These are phyloP conservation scores for Psilanteris sp. DNA, from an alignment of 1,140 invertebrate genomes.

Conservation along the genomic window DNA sequence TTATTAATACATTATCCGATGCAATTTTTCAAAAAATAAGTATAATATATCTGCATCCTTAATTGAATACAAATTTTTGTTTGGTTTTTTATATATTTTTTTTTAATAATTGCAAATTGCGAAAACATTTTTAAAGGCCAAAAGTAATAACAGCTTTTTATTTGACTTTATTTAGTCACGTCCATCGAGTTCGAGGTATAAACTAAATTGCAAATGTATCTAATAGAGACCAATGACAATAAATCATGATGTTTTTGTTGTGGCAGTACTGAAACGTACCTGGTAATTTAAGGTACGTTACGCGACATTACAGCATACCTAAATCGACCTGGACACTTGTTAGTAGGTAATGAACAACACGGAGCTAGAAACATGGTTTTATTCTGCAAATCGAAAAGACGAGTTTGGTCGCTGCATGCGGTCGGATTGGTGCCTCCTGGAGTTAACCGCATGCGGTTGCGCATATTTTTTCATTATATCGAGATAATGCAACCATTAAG, in stretches of 20 bases:
- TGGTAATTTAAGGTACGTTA: slow-evolving; percentile 27
- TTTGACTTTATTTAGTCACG: too few relatives aligned
- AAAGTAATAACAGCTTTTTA: too few relatives aligned
- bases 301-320: slow-evolving; percentile 1
- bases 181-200: too few relatives aligned
- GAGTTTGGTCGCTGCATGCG: slow-evolving; percentile 39
- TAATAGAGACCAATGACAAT: background rate
- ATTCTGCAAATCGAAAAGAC: slow-evolving; percentile 15
- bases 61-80: too few relatives aligned
- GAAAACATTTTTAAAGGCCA: too few relatives aligned
- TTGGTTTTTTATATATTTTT: too few relatives aligned
- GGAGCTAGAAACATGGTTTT: background rate
- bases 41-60: too few relatives aligned
- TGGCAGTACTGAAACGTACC: background rate
- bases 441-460: slow-evolving; percentile 35
- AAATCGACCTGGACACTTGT: slow-evolving; percentile 40
- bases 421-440: slow-evolving; percentile 21
- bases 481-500: slow-evolving; percentile 36
- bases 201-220: background rate
- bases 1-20: too few relatives aligned
- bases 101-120: too few relatives aligned
- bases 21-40: too few relatives aligned
- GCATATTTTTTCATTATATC: slow-evolving; percentile 5
- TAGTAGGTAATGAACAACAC: slow-evolving; percentile 50
- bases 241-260: slow-evolving; percentile 7